Evolutionary conservation across 2,113 vertebrate species (phyloP).

Genomic region (Pandion haliaetus): DNA sequence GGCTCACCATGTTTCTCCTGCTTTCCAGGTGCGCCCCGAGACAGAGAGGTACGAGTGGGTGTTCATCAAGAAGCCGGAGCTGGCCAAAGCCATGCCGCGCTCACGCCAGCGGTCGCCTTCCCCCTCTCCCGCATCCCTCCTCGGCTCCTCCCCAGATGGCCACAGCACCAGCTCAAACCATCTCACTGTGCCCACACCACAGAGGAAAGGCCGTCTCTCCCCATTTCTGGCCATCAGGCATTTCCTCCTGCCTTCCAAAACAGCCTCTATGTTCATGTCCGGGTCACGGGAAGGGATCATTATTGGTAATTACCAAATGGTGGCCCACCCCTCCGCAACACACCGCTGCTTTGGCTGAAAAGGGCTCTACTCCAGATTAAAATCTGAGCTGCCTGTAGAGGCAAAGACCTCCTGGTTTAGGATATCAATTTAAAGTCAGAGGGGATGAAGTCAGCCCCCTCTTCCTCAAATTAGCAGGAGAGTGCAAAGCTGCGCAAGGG

Average conservation of each 20-base stretch:
- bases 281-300: conserved; percentile 72
- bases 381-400: neutral
- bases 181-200: conserved; percentile 56
- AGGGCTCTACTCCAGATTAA: neutral
- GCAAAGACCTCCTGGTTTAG: neutral
- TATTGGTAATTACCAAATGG: conserved; percentile 70
- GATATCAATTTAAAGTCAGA: neutral
- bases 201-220: conserved; percentile 42
- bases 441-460: neutral
- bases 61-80: conserved; percentile 76
- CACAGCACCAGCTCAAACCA: conserved; percentile 42
- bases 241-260: conserved; percentile 74
- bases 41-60: conserved; percentile 83
- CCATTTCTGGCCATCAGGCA: conserved; percentile 70
- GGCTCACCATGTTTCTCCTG: neutral
- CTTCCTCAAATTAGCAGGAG: neutral
- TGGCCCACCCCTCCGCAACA: neutral
- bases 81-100: conserved; percentile 61
- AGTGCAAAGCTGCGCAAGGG: neutral
- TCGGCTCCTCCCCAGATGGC: neutral
- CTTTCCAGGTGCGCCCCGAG: conserved; percentile 78
- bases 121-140: neutral
- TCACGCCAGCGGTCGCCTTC: neutral
- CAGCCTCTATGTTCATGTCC: conserved; percentile 80
- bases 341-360: neutral